phyloP scores from a whole-genome alignment of 2,888 invertebrate species.

The Hypomecis punctinalis region DNA sequence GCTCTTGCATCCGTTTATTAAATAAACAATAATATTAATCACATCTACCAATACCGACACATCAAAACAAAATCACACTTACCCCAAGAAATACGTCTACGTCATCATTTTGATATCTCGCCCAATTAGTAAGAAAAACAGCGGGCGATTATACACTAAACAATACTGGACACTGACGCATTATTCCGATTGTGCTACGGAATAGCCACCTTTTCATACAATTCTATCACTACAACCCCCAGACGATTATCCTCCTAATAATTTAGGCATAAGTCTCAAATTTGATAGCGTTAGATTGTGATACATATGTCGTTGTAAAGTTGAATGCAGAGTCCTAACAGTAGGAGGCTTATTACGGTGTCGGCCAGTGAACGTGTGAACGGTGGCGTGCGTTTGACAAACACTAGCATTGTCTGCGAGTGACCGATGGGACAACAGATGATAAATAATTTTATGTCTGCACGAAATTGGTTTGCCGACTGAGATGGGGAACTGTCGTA shows the following conservation, averaged over 20 bases:
- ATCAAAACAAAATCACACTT: conserved; percentile 44
- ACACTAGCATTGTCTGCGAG: conserved; percentile 48
- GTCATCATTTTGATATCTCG: conserved; percentile 70
- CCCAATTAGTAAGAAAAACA: conserved; percentile 82
- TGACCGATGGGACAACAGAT: conserved; percentile 58
- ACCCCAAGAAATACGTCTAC: conserved; percentile 41
- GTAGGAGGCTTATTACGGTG: conserved; percentile 64
- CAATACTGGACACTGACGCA: conserved; percentile 70
- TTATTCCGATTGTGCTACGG: conserved; percentile 65
- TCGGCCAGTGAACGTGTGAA: conserved; percentile 53
- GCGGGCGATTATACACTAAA: conserved; percentile 64
- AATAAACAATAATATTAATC: background rate
- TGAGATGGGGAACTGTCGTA: conserved; percentile 22
- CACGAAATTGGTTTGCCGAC: conserved; percentile 38
- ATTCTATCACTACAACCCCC: conserved; percentile 23
- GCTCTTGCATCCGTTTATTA: background rate
- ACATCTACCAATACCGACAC: conserved; percentile 6
- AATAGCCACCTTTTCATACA: conserved; percentile 40
- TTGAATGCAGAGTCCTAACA: conserved; percentile 40
- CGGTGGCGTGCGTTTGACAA: conserved; percentile 59
- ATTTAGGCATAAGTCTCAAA: background rate
- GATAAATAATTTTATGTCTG: conserved; percentile 51
- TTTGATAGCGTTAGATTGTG: conserved; percentile 10
- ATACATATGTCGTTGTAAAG: conserved; percentile 20
- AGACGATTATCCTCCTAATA: conserved; percentile 1